Conservation (phyloP, 2,888 invertebrate genomes). For the Oligia fasciuncula region DNA sequence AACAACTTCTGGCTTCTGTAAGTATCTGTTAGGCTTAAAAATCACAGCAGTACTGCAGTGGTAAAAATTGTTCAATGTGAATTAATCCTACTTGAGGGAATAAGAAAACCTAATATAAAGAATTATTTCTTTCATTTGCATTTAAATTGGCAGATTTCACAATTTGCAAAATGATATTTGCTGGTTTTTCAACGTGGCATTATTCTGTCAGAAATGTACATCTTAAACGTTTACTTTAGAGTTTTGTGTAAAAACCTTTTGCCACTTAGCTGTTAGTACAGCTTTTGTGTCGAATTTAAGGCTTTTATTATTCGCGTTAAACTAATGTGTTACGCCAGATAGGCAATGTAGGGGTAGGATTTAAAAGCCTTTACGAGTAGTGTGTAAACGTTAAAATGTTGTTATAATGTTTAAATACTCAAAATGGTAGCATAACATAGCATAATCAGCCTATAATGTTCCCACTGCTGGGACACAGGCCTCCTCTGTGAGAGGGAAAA, state of each 20-base stretch:
- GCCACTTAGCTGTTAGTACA: constrained; percentile 47
- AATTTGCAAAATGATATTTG: constrained; percentile 24
- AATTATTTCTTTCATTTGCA: constrained; percentile 21
- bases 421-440: no score
- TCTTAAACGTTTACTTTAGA: constrained; percentile 42
- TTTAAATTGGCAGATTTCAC: constrained; percentile 23
- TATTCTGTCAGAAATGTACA: constrained; percentile 28
- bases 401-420: no score
- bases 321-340: constrained; percentile 51
- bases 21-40: no score
- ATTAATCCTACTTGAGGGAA: constrained; percentile 2
- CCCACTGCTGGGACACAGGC: no score
- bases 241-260: constrained; percentile 45
- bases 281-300: constrained; percentile 48
- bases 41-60: not conserved
- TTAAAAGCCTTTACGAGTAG: constrained; percentile 43
- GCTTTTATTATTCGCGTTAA: constrained; percentile 41
- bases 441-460: no score
- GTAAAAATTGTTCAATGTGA: constrained; percentile 4
- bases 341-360: constrained; percentile 21
- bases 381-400: not conserved
- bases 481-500: not conserved
- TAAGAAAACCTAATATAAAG: constrained; percentile 22
- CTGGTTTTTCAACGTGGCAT: constrained; percentile 9
- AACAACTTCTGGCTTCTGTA: not conserved